Evolutionary conservation across 2,888 invertebrate species (phyloP), one percentile per base, ranked within the genome.

Genomic region (Chouioia cunea): DNA sequence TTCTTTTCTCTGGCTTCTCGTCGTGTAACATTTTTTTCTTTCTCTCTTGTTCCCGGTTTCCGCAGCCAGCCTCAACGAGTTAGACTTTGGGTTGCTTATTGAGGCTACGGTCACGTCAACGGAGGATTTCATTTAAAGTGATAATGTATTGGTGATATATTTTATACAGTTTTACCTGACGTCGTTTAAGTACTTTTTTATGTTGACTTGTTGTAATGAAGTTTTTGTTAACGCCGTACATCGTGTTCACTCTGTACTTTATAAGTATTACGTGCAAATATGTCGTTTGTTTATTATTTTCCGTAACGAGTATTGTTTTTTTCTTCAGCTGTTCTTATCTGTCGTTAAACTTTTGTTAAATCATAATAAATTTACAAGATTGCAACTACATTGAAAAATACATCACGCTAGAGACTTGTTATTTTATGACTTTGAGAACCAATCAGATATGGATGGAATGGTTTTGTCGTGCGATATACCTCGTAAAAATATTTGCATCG

Each of bases 71-170:
- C 89, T 95, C 73, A 92, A 93, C 73, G 95, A 95, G 81, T 86
- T 95, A 78, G 95, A 95, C 85, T 94, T 95, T 85, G 94, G 93
- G 79, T 88, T 95, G 73, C 88, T 95, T 56, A 94, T 95, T 77
- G 95, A 95, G 86, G 93, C 95, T 15, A 95, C 95, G 0, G 87
- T 93, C 74, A 89, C 91, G 0, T 90, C 90, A 8, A 89, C 88
- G 22, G 89, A 89, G 80, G 88, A 89, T 71, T 86, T 87, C 78
- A 78, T 86, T 72, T 85, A 78, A 84, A 18, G 18, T 52, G 47
- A 59, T 63, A 15, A 65, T 27, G 15, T 36, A 12, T 27, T 48
- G 18, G 50, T 57, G 46, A 69, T 63, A 57, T 18, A 36, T 27
- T 46, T 47, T 36, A 15, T 18, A 52, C 46, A 15, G 27, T 46